Conservation (phyloP, 2,113 vertebrate species). For the Sinocyclocheilus rhinocerous region DNA sequence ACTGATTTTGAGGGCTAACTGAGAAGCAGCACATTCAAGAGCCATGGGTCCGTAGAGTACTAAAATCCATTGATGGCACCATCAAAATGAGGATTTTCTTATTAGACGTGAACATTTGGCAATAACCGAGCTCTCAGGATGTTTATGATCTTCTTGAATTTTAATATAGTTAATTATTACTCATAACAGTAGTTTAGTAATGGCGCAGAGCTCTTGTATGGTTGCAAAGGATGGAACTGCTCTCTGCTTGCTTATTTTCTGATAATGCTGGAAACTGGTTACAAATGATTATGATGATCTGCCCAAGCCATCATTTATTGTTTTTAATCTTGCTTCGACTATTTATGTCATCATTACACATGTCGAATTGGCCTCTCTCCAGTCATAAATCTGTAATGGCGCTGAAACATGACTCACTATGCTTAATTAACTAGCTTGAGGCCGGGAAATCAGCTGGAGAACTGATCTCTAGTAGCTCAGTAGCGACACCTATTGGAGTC, state of each 20-base stretch:
- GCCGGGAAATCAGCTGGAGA: background rate
- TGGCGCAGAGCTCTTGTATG: background rate
- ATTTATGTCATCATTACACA: slow-evolving; percentile 15
- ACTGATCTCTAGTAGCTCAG: background rate
- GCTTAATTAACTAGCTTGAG: background rate
- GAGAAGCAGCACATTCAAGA: background rate
- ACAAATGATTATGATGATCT: background rate
- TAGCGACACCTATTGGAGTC: background rate
- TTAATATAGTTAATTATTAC: background rate
- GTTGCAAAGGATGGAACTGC: background rate
- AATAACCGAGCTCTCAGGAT: background rate
- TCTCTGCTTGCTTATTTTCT: background rate
- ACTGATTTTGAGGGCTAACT: background rate
- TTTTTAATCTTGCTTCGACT: slow-evolving; percentile 17
- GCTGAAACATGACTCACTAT: slow-evolving; percentile 22
- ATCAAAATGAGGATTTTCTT: background rate
- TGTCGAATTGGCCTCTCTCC: slow-evolving; percentile 4
- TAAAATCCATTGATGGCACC: background rate
- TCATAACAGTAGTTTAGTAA: background rate
- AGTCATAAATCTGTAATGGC: background rate
- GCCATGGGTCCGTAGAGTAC: background rate
- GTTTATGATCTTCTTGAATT: background rate
- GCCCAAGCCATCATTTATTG: background rate
- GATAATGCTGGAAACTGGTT: background rate
- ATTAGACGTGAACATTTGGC: background rate